Percentiles rank a stretch among this genome's conserved stretches.
Conservation (phyloP, 1,140 invertebrate species). For the Phymorhynchus buccinoides region DNA sequence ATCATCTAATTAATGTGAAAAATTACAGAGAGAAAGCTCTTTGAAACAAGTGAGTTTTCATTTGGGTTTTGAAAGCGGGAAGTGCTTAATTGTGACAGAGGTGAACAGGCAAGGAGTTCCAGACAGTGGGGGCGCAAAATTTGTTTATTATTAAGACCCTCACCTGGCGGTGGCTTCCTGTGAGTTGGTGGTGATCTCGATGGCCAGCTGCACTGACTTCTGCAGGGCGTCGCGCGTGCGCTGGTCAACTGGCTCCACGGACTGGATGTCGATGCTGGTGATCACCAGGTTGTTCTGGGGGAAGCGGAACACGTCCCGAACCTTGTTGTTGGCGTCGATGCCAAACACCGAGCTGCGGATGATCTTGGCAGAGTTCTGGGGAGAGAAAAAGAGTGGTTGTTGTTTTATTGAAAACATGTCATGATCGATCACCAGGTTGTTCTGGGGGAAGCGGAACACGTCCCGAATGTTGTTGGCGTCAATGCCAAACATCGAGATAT, state of each 20-base stretch:
- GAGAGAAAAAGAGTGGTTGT: conserved; percentile 18
- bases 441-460: conserved; percentile 74
- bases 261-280: conserved; percentile 77
- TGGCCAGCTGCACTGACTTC: conserved; percentile 77
- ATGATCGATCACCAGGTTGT: conserved; percentile 67
- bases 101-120: too few species aligned
- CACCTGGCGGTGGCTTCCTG: conserved; percentile 76
- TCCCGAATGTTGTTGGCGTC: conserved; percentile 73
- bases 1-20: too few species aligned
- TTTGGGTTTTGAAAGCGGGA: too few species aligned
- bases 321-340: conserved; percentile 73
- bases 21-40: too few species aligned
- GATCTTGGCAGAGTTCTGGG: conserved; percentile 75
- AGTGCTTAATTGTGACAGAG: too few species aligned
- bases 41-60: too few species aligned
- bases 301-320: conserved; percentile 73
- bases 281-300: conserved; percentile 75
- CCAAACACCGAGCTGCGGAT: conserved; percentile 76
- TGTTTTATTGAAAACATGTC: not conserved
- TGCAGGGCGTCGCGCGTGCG: conserved; percentile 76
- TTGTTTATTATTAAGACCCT: not conserved
- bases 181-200: conserved; percentile 76
- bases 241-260: conserved; percentile 77
- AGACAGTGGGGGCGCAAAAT: too few species aligned
- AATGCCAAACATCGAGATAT: conserved; percentile 75